Conservation (phyloP, 2,888 invertebrate species). For the Elysia crispata region DNA sequence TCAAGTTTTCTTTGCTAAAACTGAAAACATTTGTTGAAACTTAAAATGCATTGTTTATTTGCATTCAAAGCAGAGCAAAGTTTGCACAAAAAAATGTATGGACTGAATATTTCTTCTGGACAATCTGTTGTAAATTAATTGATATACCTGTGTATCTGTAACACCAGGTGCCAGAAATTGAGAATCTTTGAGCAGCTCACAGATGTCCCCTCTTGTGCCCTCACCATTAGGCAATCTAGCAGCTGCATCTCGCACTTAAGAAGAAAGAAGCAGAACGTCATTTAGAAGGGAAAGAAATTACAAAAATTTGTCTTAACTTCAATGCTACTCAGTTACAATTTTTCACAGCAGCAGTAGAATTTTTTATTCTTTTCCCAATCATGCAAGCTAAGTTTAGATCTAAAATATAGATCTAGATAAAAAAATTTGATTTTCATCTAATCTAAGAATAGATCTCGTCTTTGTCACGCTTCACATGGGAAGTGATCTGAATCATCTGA, state of each 20-base stretch:
- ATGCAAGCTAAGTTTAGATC: too few relatives aligned
- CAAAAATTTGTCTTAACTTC: background rate
- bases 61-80: too few relatives aligned
- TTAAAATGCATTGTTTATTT: background rate
- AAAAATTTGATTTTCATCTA: too few relatives aligned
- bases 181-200: constrained; percentile 89
- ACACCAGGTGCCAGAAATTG: constrained; percentile 81
- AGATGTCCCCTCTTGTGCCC: constrained; percentile 93
- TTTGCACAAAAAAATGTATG: too few relatives aligned
- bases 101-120: too few relatives aligned
- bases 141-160: constrained; percentile 77
- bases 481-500: too few relatives aligned
- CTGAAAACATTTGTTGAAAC: background rate
- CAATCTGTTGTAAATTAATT: background rate
- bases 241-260: constrained; percentile 90
- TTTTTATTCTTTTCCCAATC: too few relatives aligned
- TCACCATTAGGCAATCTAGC: constrained; percentile 96
- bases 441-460: too few relatives aligned
- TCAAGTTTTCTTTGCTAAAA: background rate
- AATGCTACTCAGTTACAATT: too few relatives aligned
- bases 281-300: background rate
- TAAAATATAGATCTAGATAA: too few relatives aligned
- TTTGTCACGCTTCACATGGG: too few relatives aligned
- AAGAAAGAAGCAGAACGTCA: background rate
- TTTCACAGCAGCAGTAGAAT: too few relatives aligned